Conservation (phyloP, 92 coral and sea anemone species). For the Parazoanthus darwini region DNA sequence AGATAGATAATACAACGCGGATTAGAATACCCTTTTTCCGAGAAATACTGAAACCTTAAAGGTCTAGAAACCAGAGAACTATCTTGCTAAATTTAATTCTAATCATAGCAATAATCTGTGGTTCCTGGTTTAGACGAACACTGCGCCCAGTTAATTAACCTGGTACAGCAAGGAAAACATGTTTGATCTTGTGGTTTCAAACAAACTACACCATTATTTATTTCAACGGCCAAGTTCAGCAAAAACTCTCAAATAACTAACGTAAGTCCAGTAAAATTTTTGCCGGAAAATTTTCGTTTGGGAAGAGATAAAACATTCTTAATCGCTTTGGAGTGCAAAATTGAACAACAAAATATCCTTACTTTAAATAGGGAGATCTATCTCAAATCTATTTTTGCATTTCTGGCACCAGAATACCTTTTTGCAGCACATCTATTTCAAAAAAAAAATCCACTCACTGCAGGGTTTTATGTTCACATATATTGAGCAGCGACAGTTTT, state of each 20-base stretch:
- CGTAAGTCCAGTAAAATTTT: background rate
- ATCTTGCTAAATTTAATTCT: background rate
- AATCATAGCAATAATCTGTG: constrained; percentile 12
- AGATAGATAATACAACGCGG: background rate
- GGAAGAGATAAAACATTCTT: background rate
- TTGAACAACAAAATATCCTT: background rate
- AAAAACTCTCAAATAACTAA: background rate
- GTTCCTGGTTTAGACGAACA: background rate
- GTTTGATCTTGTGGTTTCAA: constrained; percentile 16
- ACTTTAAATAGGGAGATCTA: background rate
- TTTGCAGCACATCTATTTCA: background rate
- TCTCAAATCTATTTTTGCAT: background rate
- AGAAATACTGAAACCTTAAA: background rate
- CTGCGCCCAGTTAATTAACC: background rate
- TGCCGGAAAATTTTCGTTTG: background rate
- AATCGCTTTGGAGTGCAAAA: background rate
- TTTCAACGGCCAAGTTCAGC: background rate
- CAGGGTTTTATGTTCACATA: background rate
- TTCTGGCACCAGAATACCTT: background rate
- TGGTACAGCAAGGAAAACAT: background rate
- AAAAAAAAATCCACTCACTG: background rate
- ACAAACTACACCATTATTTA: background rate
- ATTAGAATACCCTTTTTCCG: too few relatives aligned
- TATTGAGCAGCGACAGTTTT: background rate
- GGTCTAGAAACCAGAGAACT: background rate